These are phyloP conservation scores for Sitta carolinensis DNA, from an alignment of 2,797 vertebrate genomes.

Conservation along the genomic window DNA sequence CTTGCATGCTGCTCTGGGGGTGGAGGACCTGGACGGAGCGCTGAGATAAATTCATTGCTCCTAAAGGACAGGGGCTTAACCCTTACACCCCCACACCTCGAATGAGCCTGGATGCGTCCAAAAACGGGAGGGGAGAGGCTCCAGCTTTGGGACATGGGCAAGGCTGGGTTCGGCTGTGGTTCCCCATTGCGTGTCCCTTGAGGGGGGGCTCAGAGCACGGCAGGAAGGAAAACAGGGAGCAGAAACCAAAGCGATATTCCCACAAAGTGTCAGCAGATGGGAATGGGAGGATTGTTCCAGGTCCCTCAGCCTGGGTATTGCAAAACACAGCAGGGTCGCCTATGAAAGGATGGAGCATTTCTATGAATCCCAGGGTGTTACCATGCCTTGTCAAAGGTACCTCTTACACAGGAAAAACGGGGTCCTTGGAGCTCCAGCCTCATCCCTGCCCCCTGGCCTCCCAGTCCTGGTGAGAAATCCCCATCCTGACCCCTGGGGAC, in stretches of 20 bases:
- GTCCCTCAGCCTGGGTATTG: neutral
- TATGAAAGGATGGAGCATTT: neutral
- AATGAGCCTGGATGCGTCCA: neutral
- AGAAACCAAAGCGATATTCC: neutral
- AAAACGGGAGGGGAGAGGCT: neutral
- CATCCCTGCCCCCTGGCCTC: neutral
- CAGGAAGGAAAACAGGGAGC: neutral
- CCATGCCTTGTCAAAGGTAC: neutral
- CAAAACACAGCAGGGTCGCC: neutral
- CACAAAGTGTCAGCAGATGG: neutral
- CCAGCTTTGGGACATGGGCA: rapidly evolving
- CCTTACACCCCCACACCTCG: neutral
- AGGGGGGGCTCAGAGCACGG: neutral
- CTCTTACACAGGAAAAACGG: rapidly evolving
- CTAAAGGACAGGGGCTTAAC: slow-evolving; percentile 17
- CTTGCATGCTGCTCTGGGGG: neutral
- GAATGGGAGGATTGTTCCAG: neutral
- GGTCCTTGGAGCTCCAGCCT: neutral
- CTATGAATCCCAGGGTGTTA: rapidly evolving
- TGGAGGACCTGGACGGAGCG: neutral
- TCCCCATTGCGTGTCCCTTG: rapidly evolving
- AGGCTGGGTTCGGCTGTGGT: neutral
- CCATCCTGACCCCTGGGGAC: neutral
- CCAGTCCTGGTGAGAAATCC: neutral
- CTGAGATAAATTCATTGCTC: neutral